Evolutionary conservation across 2,113 vertebrate species (phyloP), one percentile per base, ranked within the genome.

Genomic region (Tupaia tana): DNA sequence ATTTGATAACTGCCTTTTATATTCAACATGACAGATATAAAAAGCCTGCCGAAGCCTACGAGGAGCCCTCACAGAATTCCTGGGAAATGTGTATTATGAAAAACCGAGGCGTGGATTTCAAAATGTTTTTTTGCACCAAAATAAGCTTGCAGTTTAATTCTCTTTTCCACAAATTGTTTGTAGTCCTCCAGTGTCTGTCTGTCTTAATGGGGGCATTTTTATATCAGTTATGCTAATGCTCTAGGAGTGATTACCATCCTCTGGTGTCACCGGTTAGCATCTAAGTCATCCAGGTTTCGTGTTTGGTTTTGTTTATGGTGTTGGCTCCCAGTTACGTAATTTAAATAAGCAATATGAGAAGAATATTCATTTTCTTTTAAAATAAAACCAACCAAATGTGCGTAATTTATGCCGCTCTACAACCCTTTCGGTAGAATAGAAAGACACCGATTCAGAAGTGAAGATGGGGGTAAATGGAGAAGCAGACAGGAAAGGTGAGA

Each of bases 321-420:
- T 74, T 69, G 52, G 54, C 22, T 73, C 54, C 19, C 56, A 24
- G 73, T 80, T 96, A 92, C 61, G 27, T 90, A 74, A 97, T 64
- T 92, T 88, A 89, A 96, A 95, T 64, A 87, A 90, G 20, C 83
- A 89, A 74, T 52, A 31, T 27, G 78, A 69, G 54, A 89, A 54
- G 69, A 69, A 63, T 43, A 31, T 85, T 61, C 66, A 58, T 85
- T 80, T 86, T 54, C 67, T 82, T 54, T 81, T 89, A 92, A 67
- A 86, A 91, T 27, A 93, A 91, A 86, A 54, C 81, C 86, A 91
- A 54, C 64, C 61, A 83, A 70, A 43, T 71, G 58, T 74, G 73
- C 29, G 54, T 80, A 15, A 66, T 56, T 83, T 74, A 88, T 43
- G 52, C 66, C 52, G 10, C 75, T 74, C 74, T 89, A 1, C 11